Evolutionary conservation across 2,113 vertebrate genomes (phyloP), one percentile per base, ranked within the genome.

Genomic region (pig (Sus scrofa)): DNA sequence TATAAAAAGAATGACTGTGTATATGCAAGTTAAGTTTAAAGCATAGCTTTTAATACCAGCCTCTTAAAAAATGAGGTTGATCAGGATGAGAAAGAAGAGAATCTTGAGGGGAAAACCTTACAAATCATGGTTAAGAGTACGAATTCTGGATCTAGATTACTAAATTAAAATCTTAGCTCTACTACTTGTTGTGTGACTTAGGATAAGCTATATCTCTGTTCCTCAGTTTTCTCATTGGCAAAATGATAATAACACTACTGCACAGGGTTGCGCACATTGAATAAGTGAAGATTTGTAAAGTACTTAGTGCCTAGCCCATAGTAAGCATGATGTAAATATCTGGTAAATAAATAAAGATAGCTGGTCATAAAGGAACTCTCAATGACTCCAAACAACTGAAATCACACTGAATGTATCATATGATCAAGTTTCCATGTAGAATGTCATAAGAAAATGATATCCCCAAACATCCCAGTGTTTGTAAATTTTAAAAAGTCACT

Each of bases 1-100:
- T 70, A 67, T 32, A 94, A 79, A 95, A 78, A 74, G 27, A 75
- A 96, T 85, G 30, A 75, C 2, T 62, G 1, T 74, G 75, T 81
- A 58, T 16, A 88, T 86, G 50, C 84, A 97, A 93, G 85, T 32
- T 30, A 91, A 74, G 82, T 63, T 74, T 77, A 70, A 92, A 86
- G 39, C 26, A 78, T 34, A 96, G 20, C 11, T 50, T 88, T 90
- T 67, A 89, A 89, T 20, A 86, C 1, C 16, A 56, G 58, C 22
- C 39, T 95, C 30, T 85, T 94, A 65, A 94, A 84, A 91, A 71
- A 65, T 86, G 89, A 85, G 5, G 32, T 52, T 34, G 12, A 88
- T 58, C 58, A 30, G 89, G 54, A 79, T 67, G 52, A 30, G 27
- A 37, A 37, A 92, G 60, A 75, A 32, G 54, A 89, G 39, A 94